A percentile compares a stretch with the other conserved stretches of the same genome.
phyloP scores from a whole-genome alignment of 2,113 vertebrate genomes.

The Hemicordylus capensis region DNA sequence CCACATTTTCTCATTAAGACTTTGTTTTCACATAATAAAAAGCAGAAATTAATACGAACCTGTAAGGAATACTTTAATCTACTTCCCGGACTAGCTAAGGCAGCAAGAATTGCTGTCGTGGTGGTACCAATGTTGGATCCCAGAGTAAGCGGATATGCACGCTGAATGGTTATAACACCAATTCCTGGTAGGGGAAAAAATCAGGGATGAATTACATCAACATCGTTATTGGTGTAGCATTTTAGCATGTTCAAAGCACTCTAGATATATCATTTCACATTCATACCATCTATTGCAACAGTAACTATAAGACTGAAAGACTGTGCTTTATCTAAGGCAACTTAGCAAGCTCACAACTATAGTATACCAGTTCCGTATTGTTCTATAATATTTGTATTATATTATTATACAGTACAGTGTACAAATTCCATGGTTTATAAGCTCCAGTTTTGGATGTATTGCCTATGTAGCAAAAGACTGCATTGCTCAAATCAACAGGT shows the following conservation, averaged over 20 bases:
- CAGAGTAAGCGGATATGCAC: slow-evolving; percentile 92
- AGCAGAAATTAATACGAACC: slow-evolving; percentile 72
- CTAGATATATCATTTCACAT: neutral
- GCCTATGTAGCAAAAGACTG: neutral
- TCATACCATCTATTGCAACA: neutral
- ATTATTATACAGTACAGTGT: neutral
- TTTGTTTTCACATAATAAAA: neutral
- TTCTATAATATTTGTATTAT: neutral
- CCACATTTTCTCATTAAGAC: neutral
- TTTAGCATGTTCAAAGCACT: neutral
- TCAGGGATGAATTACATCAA: neutral
- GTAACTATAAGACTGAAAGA: neutral
- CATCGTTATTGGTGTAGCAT: neutral
- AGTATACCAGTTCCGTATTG: neutral
- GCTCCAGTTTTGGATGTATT: neutral
- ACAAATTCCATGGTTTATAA: neutral
- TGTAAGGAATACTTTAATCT: slow-evolving; percentile 87
- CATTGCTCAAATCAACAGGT: neutral
- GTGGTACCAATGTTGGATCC: slow-evolving; percentile 97
- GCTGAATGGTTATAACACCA: slow-evolving; percentile 92
- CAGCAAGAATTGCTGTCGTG: slow-evolving; percentile 94
- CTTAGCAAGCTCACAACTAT: neutral
- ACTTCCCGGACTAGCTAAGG: slow-evolving; percentile 89
- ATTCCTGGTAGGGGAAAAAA: slow-evolving; percentile 78
- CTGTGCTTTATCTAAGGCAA: neutral